Base-by-base conservation (phyloP, 2,888 invertebrate genomes). In the Mayetiola destructor region DNA sequence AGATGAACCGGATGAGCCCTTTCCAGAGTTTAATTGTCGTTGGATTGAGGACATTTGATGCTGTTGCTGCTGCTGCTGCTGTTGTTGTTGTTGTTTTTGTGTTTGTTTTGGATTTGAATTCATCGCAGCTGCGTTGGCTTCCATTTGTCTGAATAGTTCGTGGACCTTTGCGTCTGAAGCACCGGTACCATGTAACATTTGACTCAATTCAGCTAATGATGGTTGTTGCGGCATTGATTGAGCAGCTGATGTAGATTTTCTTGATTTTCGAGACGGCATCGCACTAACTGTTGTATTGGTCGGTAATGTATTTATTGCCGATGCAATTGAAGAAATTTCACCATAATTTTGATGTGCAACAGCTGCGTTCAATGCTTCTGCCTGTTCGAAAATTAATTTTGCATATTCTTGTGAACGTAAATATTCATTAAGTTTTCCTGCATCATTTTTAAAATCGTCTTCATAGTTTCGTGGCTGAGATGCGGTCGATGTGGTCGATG, bases 361-460 rank as follows among this genome's bases (percentile, higher is more conserved):
- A 58, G 72, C 71, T 40, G 37, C 54, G 30, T 52, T 57, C 52
- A 60, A 55, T 56, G 57, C 59, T 39, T 60, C 58, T 1, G 73
- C 73, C 60, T 73, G 73, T 59, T 73, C 72, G 58, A 73, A 60
- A 36, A 73, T 59, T 16, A 73, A 60, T 0, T 72, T 70, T 0
- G 73, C 72, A 59, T 73, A 73, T 59, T 73, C 73, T 1, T 72
- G 72, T 5, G 72, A 73, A 1, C 71, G 66, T 61, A 73, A 70
- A 1, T 72, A 61, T 58, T 73, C 73, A 52, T 70, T 71, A 66
- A 72, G 70, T 62, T 72, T 72, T 2, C 70, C 59, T 1, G 71
- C 70, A 64, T 73, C 73, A 56, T 70, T 70, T 59, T 72, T 73
- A 1, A 71, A 64, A 59, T 71, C 71, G 42, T 72, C 72, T 39